These are phyloP conservation scores for Bombus haemorrhoidalis DNA, from an alignment of 1,140 invertebrate species.

Conservation along the genomic window DNA sequence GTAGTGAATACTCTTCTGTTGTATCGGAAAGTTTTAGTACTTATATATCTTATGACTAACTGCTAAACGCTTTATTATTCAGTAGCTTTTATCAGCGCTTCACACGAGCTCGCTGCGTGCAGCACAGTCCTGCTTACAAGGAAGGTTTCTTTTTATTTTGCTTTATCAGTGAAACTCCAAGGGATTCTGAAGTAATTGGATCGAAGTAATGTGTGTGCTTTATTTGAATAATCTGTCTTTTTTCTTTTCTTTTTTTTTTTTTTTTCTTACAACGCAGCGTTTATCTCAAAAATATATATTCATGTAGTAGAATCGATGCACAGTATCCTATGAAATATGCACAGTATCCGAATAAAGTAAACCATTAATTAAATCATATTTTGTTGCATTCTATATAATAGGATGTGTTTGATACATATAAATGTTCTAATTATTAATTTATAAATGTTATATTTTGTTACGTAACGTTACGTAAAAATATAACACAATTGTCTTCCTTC, in stretches of 20 bases:
- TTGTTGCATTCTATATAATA: neutral
- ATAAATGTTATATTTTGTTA: neutral
- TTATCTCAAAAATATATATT: neutral
- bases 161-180: neutral
- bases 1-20: conserved; percentile 62
- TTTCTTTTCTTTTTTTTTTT: neutral
- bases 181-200: conserved; percentile 10
- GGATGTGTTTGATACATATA: no score
- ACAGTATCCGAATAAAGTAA: neutral
- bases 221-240: neutral
- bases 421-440: no score
- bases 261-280: neutral
- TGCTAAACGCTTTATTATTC: conserved; percentile 78
- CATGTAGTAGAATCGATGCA: neutral
- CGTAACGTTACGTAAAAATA: neutral
- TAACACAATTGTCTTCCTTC: neutral
- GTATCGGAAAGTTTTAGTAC: conserved; percentile 62
- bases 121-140: conserved; percentile 74
- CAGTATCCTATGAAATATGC: neutral
- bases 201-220: neutral
- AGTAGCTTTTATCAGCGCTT: conserved; percentile 80
- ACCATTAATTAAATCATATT: neutral
- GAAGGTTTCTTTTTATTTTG: conserved; percentile 26
- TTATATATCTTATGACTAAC: conserved; percentile 68
- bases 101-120: conserved; percentile 79